phyloP scores from a whole-genome alignment of 2,113 vertebrate species.

The Mus musculus region GRCm39 chr2:173593001-173593500 shows the following conservation, averaged over 20 bases:
- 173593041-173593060: neutral
- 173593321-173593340: constrained; percentile 17
- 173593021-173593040: neutral
- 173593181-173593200: neutral
- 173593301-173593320: neutral
- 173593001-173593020: neutral
- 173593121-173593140: neutral
- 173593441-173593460: neutral
- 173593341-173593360: neutral
- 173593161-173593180: neutral
- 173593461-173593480: neutral
- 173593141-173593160: neutral
- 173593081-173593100: neutral
- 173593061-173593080: neutral
- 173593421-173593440: neutral
- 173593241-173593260: constrained; percentile 69
- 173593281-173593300: constrained; percentile 26
- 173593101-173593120: too few relatives aligned
- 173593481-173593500: neutral
- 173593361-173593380: neutral
- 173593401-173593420: neutral
- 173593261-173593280: constrained; percentile 61
- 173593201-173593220: neutral
- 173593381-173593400: too few relatives aligned
- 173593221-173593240: neutral